Conservation (phyloP, 2,888 invertebrate species). For the Perdita meconis region DNA sequence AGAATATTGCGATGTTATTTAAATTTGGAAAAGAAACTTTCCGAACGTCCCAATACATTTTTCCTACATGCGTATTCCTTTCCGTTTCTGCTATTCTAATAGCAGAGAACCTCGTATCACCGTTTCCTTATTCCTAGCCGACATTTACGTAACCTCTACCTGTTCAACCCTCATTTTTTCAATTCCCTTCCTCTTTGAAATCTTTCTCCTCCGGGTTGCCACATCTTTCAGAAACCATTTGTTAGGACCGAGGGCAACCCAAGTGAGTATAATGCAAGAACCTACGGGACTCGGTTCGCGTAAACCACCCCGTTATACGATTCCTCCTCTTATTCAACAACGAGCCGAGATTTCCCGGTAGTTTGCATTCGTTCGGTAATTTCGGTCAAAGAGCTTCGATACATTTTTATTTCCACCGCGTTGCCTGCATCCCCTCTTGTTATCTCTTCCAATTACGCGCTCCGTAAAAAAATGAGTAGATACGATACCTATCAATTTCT, state of each 20-base stretch:
- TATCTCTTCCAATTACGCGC: background rate
- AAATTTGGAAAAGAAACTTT: background rate
- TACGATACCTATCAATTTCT: no score
- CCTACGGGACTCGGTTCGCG: slow-evolving; percentile 56
- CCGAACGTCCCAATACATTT: no score
- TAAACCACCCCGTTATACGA: slow-evolving; percentile 66
- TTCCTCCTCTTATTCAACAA: slow-evolving; percentile 62
- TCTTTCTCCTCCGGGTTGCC: slow-evolving; percentile 68
- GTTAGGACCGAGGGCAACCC: slow-evolving; percentile 71
- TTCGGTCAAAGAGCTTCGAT: slow-evolving; percentile 9
- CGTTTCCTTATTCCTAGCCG: slow-evolving; percentile 33
- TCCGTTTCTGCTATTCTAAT: slow-evolving; percentile 2
- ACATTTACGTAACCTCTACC: slow-evolving; percentile 72
- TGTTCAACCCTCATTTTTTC: slow-evolving; percentile 77
- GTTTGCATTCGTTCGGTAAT: slow-evolving; percentile 66
- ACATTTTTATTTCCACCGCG: slow-evolving; percentile 11
- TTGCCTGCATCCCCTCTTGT: background rate
- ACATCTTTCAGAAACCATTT: slow-evolving; percentile 78
- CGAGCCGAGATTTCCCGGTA: slow-evolving; percentile 49
- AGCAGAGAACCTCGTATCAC: slow-evolving; percentile 7
- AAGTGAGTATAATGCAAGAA: slow-evolving; percentile 69
- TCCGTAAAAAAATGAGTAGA: no score
- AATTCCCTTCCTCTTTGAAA: slow-evolving; percentile 70
- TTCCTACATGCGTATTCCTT: no score
- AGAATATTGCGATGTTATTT: no score